Conservation (phyloP, 2,113 vertebrate genomes). For the Mesembrinibis cayennensis region DNA sequence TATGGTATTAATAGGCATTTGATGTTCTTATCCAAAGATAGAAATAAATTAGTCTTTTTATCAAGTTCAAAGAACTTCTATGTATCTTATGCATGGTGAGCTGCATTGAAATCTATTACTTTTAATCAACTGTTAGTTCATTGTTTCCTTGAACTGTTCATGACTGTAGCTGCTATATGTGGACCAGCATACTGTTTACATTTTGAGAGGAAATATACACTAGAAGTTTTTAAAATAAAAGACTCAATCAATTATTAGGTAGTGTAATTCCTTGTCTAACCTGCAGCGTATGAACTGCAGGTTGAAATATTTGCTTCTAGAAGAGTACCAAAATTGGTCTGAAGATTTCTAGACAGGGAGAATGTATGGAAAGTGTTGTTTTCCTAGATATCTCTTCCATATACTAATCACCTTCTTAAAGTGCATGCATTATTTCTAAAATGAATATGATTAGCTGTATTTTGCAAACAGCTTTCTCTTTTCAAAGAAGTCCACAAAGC, state of each 20-base stretch:
- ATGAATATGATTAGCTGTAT: not conserved
- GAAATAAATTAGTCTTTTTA: not conserved
- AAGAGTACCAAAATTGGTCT: not conserved
- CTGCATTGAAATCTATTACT: not conserved
- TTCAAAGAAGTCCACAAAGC: not conserved
- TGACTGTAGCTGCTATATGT: not conserved
- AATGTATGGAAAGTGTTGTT: not conserved
- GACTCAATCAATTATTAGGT: not conserved
- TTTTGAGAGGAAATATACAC: not conserved
- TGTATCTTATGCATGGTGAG: not conserved
- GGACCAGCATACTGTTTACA: not conserved
- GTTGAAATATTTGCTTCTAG: not conserved
- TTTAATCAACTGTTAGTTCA: not conserved
- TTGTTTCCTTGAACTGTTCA: not conserved
- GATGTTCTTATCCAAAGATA: not conserved
- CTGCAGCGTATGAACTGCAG: not conserved
- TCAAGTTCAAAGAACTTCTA: not conserved
- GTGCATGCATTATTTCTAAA: not conserved
- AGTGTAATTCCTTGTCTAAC: not conserved
- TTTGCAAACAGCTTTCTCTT: not conserved
- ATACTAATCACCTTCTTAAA: not conserved
- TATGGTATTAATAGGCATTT: not conserved
- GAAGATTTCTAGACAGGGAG: not conserved
- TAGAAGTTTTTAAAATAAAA: not conserved
- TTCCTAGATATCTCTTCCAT: not conserved